A percentile compares a stretch with the other conserved stretches of the same genome.
Conservation (phyloP, 2,797 vertebrate genomes). For the Premnoplex brunnescens region DNA sequence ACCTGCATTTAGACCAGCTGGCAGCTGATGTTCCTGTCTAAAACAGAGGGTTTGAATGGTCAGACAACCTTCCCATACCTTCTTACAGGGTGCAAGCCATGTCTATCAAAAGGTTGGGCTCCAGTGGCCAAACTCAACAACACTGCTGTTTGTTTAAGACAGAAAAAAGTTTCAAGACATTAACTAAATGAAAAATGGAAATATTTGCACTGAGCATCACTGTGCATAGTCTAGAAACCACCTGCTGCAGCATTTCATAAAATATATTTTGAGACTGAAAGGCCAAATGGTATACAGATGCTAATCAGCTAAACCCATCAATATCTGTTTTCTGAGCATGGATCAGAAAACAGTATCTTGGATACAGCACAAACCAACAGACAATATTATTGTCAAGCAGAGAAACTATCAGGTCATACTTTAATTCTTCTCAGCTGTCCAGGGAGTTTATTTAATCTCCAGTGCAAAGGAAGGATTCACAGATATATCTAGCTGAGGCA, state of each 20-base stretch:
- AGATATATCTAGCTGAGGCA: neutral
- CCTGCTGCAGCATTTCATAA: slow-evolving; percentile 34
- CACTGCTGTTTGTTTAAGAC: neutral
- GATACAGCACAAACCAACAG: slow-evolving; percentile 43
- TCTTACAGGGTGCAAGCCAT: fast-evolving
- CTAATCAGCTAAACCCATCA: slow-evolving; percentile 50
- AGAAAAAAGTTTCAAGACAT: neutral
- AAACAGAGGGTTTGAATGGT: neutral
- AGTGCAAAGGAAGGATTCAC: slow-evolving; percentile 17
- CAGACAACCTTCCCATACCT: neutral
- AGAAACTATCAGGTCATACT: slow-evolving; percentile 43
- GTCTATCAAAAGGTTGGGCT: neutral
- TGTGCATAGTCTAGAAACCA: neutral
- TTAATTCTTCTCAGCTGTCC: slow-evolving; percentile 46
- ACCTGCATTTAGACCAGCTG: neutral
- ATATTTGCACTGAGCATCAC: neutral
- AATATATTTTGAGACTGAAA: slow-evolving; percentile 39
- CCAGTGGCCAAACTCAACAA: neutral
- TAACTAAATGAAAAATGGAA: neutral
- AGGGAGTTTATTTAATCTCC: slow-evolving; percentile 42
- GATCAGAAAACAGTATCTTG: slow-evolving; percentile 59
- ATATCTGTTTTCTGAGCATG: slow-evolving; percentile 48
- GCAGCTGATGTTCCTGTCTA: neutral
- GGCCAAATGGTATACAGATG: slow-evolving; percentile 35
- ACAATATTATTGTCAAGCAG: slow-evolving; percentile 45